phyloP scores from a whole-genome alignment of 2,888 invertebrate genomes.

The Heliconius ethilla region DNA sequence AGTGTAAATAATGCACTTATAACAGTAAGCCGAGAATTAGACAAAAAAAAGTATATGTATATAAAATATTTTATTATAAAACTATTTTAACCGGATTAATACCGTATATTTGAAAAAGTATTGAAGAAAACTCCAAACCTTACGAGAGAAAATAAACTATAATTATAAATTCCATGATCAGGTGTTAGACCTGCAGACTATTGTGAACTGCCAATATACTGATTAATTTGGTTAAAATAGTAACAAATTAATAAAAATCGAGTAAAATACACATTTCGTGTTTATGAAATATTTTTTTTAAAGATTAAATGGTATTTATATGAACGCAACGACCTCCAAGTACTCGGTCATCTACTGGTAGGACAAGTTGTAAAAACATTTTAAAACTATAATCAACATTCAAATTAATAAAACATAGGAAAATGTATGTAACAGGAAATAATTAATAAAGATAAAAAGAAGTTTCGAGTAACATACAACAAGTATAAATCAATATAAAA shows the following conservation, averaged over 20 bases:
- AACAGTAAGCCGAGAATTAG: constrained; percentile 30
- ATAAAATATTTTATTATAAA: too few species aligned
- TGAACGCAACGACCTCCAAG: background rate
- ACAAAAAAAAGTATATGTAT: too few species aligned
- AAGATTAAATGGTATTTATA: constrained; percentile 4
- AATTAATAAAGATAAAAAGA: constrained; percentile 36
- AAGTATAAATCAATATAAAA: constrained; percentile 41
- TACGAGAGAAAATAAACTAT: too few species aligned
- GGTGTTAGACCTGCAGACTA: too few species aligned
- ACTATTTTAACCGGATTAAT: too few species aligned
- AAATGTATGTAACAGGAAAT: constrained; percentile 53
- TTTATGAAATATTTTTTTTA: background rate
- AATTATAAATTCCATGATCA: too few species aligned
- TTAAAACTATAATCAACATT: constrained; percentile 40
- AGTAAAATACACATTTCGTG: background rate
- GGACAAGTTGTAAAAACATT: constrained; percentile 9
- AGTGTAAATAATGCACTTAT: constrained; percentile 81
- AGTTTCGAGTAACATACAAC: constrained; percentile 40
- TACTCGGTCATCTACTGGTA: background rate
- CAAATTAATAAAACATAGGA: constrained; percentile 51
- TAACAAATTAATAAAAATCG: too few species aligned
- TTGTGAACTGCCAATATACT: too few species aligned
- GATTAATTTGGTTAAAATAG: too few species aligned
- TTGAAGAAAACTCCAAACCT: too few species aligned
- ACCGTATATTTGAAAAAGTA: too few species aligned